Evolutionary conservation across 2,797 vertebrate genomes (phyloP), one percentile per base, ranked within the genome.

Genomic region (Darevskia nairensis): DNA sequence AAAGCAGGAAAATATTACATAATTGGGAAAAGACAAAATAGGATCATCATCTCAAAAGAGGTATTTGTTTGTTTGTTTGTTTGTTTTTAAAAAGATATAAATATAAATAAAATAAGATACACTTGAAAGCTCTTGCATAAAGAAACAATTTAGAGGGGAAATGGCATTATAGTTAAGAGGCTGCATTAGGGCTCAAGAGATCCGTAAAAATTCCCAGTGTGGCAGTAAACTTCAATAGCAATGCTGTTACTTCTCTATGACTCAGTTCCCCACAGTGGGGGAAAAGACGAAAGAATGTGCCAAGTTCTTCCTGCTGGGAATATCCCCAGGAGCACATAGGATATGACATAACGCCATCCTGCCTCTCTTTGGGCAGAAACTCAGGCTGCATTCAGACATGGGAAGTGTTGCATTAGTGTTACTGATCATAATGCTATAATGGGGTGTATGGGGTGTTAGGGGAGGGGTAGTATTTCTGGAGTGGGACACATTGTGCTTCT

Each of bases 101-200:
- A 86, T 90, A 87, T 71, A 91, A 9, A n/a, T 11, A 80, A 3
- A 39, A 4, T 25, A 8, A 84, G 88, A 81, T 91, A 25, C 64
- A 68, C 87, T 78, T 82, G 86, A 86, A 83, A 71, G 35, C 0
- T 46, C 2, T 78, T 87, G 23, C 1, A 86, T 86, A 87, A 69
- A 91, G 21, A 35, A 88, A 72, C 81, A 93, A 68, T 88, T 27
- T 46, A 80, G 90, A 92, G 72, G 68, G 10, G 5, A 90, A 86
- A 93, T 44, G 55, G n/a, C 19, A 1, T 85, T 79, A 19, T 50
- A 2, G 23, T 79, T 80, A 84, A 86, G 41, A 82, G 25, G 21
- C 32, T 84, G 27, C 41, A 66, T 74, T 74, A 74, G 69, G 32
- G n/a, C 55, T 8, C 41, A 85, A 61, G 50, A 78, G 25, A 46